Conservation (phyloP, 2,113 vertebrate genomes). For the Microcebus murinus region DNA sequence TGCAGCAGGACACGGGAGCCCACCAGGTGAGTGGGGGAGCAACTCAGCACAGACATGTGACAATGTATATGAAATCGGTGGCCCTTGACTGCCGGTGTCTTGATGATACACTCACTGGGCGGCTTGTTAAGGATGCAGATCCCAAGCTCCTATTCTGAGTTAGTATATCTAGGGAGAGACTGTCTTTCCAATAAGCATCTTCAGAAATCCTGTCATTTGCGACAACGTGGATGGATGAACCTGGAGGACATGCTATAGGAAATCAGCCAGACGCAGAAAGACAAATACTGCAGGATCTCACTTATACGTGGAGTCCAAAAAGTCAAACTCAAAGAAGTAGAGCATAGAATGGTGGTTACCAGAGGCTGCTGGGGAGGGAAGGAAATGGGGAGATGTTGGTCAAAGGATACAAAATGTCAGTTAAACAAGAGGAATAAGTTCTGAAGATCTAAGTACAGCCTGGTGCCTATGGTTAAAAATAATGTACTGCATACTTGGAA, state of each 20-base stretch:
- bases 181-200: neutral
- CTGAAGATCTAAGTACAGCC: too few species aligned
- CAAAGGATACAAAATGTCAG: neutral
- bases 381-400: neutral
- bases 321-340: too few species aligned
- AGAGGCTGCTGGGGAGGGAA: neutral
- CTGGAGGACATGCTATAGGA: neutral
- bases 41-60: accelerated
- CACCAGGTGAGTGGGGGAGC: slow-evolving; percentile 88
- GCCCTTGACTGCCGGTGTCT: neutral
- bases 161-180: neutral
- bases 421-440: neutral
- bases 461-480: neutral
- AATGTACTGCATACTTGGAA: neutral
- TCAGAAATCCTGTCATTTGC: neutral
- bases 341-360: accelerated
- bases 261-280: neutral
- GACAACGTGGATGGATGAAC: neutral
- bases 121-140: neutral
- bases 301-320: neutral
- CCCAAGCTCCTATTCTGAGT: neutral
- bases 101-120: too few species aligned
- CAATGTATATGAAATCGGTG: neutral
- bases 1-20: slow-evolving; percentile 95
- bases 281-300: neutral